Evolutionary conservation across 1,140 invertebrate species (phyloP).

Genomic region (Hormaphis cornu): DNA sequence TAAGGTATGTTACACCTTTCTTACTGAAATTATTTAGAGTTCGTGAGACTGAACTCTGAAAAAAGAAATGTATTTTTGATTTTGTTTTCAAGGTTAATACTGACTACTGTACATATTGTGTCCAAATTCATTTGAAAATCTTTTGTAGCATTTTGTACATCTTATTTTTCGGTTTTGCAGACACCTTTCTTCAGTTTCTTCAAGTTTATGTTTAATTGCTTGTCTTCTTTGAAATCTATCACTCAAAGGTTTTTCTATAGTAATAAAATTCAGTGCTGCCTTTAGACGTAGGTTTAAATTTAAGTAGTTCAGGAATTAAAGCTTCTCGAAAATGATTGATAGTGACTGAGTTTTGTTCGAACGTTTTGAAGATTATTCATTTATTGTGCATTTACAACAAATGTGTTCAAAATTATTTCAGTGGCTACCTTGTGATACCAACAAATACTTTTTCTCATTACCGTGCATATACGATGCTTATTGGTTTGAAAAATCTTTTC

Average conservation of each 20-base stretch:
- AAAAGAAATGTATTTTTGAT: too few relatives aligned
- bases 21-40: too few relatives aligned
- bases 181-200: background rate
- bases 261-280: background rate
- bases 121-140: background rate
- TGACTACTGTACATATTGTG: too few relatives aligned
- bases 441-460: background rate
- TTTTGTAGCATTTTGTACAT: background rate
- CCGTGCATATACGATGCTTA: background rate
- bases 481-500: background rate
- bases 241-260: background rate
- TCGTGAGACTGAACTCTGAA: too few relatives aligned
- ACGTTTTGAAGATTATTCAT: background rate
- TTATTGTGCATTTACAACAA: background rate
- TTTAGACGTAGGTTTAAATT: background rate
- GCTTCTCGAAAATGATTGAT: background rate
- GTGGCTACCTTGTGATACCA: background rate
- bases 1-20: too few relatives aligned
- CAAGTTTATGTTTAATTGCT: background rate
- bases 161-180: background rate
- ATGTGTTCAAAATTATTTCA: background rate
- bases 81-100: too few relatives aligned
- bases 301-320: background rate
- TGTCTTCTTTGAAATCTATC: background rate
- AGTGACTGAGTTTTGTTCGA: background rate